These are phyloP conservation scores for Pediacus dermestoides DNA, from an alignment of 2,888 invertebrate genomes.

Conservation along the genomic window DNA sequence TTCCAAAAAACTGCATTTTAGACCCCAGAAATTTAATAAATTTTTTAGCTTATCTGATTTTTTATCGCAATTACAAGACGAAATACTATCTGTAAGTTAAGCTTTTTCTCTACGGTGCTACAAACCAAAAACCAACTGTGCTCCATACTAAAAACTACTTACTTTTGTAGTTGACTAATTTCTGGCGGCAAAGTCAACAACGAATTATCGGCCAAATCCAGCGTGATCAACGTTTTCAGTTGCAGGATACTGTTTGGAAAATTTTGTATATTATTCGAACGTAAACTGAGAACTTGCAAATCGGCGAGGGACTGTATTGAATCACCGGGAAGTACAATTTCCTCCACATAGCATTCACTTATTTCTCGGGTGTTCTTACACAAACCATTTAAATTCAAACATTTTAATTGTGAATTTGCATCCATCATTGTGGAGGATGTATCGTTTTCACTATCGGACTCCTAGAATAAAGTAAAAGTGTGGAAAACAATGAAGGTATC, in stretches of 20 bases:
- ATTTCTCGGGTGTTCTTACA: constrained; percentile 35
- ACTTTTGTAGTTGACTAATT: constrained; percentile 58
- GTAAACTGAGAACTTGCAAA: constrained; percentile 46
- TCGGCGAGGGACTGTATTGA: constrained; percentile 44
- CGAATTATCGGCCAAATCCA: constrained; percentile 68
- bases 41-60: too few relatives aligned
- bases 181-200: constrained; percentile 62
- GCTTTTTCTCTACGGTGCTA: too few relatives aligned
- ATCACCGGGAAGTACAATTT: constrained; percentile 45
- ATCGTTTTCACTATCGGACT: constrained; percentile 16
- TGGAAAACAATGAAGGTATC: too few relatives aligned
- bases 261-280: constrained; percentile 57
- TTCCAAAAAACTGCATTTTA: too few relatives aligned
- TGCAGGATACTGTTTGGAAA: constrained; percentile 61
- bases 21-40: too few relatives aligned
- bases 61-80: too few relatives aligned
- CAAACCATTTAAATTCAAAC: constrained; percentile 46
- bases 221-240: constrained; percentile 58
- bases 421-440: constrained; percentile 12
- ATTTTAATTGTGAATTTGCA: constrained; percentile 29
- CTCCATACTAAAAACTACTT: too few relatives aligned
- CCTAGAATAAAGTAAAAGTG: constrained; percentile 11
- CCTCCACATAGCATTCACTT: constrained; percentile 42
- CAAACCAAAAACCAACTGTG: too few relatives aligned
- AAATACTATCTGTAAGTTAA: too few relatives aligned